Conservation (phyloP, 2,888 invertebrate species). For the Andrena fulva region DNA sequence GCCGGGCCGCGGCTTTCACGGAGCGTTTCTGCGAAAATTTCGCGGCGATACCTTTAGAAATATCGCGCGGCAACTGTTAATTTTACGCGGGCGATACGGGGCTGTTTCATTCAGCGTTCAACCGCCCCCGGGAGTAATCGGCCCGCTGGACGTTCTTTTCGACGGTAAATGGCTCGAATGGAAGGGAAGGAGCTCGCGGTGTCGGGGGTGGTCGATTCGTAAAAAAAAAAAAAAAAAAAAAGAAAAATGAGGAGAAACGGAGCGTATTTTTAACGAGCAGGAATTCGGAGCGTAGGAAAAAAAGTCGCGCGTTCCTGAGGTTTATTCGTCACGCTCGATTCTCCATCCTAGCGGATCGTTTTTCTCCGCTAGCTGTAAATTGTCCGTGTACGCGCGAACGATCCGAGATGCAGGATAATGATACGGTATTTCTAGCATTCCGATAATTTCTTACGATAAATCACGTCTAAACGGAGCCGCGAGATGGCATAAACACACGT, state of each 20-base stretch:
- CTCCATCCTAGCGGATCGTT: conserved; percentile 40
- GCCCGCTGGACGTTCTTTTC: conserved; percentile 46
- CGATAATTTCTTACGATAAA: conserved; percentile 84
- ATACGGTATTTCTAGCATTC: conserved; percentile 84
- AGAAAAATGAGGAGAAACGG: not conserved
- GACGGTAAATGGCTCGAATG: conserved; percentile 49
- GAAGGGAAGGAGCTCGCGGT: conserved; percentile 9
- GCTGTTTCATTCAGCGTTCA: conserved; percentile 45
- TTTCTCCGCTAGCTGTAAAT: conserved; percentile 65
- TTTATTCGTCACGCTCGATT: conserved; percentile 61
- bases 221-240: not conserved
- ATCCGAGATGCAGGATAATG: conserved; percentile 79
- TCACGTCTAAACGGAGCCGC: conserved; percentile 81
- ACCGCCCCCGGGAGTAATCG: conserved; percentile 68
- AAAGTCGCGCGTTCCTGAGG: conserved; percentile 24
- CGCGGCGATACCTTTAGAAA: conserved; percentile 55
- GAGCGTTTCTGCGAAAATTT: conserved; percentile 50
- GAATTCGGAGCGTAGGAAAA: conserved; percentile 26
- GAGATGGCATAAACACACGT: conserved; percentile 82
- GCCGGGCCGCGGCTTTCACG: conserved; percentile 35
- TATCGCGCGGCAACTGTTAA: conserved; percentile 53
- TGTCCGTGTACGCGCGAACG: conserved; percentile 57
- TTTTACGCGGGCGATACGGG: conserved; percentile 29
- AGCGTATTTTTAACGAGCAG: conserved; percentile 8
- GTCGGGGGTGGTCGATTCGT: not conserved